Base-by-base conservation (phyloP, 1,140 invertebrate species). In the Hyphantria cunea region DNA sequence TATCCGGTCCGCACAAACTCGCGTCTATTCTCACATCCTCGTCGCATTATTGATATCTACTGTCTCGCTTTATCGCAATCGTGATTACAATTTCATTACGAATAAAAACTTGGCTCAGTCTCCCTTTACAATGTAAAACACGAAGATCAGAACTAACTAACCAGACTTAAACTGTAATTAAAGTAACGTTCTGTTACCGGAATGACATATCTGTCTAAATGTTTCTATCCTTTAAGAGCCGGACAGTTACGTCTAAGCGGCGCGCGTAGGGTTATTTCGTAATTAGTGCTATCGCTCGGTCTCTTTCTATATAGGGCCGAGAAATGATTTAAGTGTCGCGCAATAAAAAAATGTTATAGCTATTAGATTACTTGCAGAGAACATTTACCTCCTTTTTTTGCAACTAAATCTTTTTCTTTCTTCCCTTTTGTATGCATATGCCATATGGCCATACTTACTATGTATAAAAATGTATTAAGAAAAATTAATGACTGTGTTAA, bases 161-260 rank as follows among this genome's bases (percentile, higher is more conserved):
- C 75, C 79, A 67, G 74, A 69, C 68, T 82, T 78, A 76, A 79
- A 74, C 72, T 74, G 82, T 67, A 82, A 89, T 89, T 89, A 87
- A 80, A 76, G 69, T 74, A 74, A 80, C 75, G 74, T 78, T 80
- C 84, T 82, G 78, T 84, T 85, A 86, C 84, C 79, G 79, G 78
- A 79, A 74, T 84, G 72, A 82, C 84, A 89, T 89, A 76, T 83
- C 82, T 86, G 51, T 80, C 78, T 89, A 86, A 89, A 86, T 86
- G 79, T 84, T 89, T 86, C 79, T 84, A 86, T 80, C 82, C 84
- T 84, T 88, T 87, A 84, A 82, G 52, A 82, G 78, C 34, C 63
- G 71, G 72, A 84, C 82, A 84, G 84, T 86, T 86, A 86, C 78
- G 81, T 79, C 66, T 60, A 64, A 49, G 15, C 54, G 53, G 58